Evolutionary conservation across 2,113 vertebrate genomes (phyloP).

Genomic region (Holacanthus passer): DNA sequence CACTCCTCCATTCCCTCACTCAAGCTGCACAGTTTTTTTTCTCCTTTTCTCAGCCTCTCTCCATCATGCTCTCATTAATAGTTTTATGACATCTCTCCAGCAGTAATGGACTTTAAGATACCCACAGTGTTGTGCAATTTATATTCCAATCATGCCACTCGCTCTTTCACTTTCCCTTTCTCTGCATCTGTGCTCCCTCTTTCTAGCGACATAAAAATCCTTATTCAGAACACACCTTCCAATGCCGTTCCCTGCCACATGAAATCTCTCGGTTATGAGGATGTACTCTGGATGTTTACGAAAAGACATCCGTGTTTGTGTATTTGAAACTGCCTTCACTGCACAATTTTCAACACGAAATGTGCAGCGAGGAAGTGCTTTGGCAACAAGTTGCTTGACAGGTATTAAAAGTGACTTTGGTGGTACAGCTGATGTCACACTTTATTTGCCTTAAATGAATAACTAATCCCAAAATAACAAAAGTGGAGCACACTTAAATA

Average conservation of each 20-base stretch:
- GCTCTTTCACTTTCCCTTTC: constrained; percentile 36
- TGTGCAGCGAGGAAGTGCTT: not conserved
- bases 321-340: not conserved
- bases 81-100: constrained; percentile 63
- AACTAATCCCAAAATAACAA: too few species aligned
- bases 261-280: constrained; percentile 32
- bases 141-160: constrained; percentile 55
- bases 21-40: constrained; percentile 6
- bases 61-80: constrained; percentile 56
- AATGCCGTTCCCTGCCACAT: constrained; percentile 41
- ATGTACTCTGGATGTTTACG: constrained; percentile 39
- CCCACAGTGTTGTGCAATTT: constrained; percentile 50
- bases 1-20: not conserved
- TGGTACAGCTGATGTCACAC: not conserved
- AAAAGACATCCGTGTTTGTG: constrained; percentile 34
- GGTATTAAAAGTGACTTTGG: not conserved
- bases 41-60: constrained; percentile 23
- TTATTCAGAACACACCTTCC: constrained; percentile 57
- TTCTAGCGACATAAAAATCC: constrained; percentile 32
- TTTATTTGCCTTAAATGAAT: not conserved
- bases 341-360: not conserved
- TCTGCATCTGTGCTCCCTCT: constrained; percentile 23
- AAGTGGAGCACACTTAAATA: not conserved
- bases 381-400: constrained; percentile 10
- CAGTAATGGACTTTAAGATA: constrained; percentile 56